Base-by-base conservation (phyloP, 2,888 invertebrate genomes). In the Hartigia nigra region DNA sequence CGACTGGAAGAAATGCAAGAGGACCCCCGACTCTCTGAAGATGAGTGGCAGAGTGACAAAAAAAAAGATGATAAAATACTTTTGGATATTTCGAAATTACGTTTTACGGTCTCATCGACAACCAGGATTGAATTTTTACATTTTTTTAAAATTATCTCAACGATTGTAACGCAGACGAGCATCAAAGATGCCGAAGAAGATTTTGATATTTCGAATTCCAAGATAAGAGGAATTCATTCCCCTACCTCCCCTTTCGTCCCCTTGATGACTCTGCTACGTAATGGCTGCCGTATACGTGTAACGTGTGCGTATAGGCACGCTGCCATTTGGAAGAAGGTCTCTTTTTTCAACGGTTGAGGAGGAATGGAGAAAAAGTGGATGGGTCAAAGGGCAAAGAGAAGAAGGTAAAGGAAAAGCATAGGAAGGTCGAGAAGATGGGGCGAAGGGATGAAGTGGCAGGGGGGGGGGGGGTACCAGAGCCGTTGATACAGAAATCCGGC, bases 401-500 rank as follows among this genome's bases (percentile, higher is more conserved):
- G 79, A 75, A 78, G 79, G 80, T 76, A 76, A 69, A 76, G 69
- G 69, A 69, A 72, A 32, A 32, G 75, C 70, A 74, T 69, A 85
- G 85, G 85, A 84, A 81, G 84, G 85, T 77, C 81, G 78, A 70
- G 76, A 78, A 81, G 82, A 80, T 77, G 81, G 23, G 23, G 55
- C 23, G 23, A 55, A 23, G 55, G 23, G 55, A 23, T 55, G 55
- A 14, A 2, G 55, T 23, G 23, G 55, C 55, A 55, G 55, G 55
- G 55, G 55, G 5, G 23, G 55, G 23, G 23, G 55, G 55, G 55
- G 55, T 55, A 55, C 55, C 32, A 1, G 72, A 55, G 72, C 83
- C 81, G 84, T 86, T 88, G 86, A 88, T 87, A 87, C 86, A 87
- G 88, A 88, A 88, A 87, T 87, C 83, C 87, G 86, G 84, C 87